Evolutionary conservation across 2,888 invertebrate genomes (phyloP).

Genomic region (Nephrocerus scutellatus): DNA sequence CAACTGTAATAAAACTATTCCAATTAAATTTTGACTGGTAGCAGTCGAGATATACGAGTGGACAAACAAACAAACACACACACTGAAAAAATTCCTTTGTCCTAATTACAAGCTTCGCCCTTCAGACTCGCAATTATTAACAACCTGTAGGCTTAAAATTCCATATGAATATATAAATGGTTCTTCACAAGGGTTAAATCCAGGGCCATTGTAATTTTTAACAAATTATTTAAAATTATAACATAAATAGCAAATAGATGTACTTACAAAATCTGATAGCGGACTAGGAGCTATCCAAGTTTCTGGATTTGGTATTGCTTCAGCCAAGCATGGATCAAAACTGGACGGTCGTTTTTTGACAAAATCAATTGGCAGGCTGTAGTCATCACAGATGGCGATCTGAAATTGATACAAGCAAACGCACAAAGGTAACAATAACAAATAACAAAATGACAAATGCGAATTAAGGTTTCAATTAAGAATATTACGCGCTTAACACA

Average conservation of each 20-base stretch:
- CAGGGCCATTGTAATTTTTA: too few relatives aligned
- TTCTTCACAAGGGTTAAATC: too few relatives aligned
- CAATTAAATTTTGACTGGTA: too few relatives aligned
- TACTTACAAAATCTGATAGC: conserved; percentile 47
- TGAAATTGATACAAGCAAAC: conserved; percentile 48
- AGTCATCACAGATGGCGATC: conserved; percentile 81
- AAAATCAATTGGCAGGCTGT: conserved; percentile 79
- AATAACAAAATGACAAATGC: not conserved
- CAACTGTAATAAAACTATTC: too few relatives aligned
- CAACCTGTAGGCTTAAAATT: too few relatives aligned
- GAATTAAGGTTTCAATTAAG: not conserved
- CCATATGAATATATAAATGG: too few relatives aligned
- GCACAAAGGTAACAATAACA: conserved; percentile 1
- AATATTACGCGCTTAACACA: not conserved
- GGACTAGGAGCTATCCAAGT: conserved; percentile 46
- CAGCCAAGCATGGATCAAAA: conserved; percentile 56
- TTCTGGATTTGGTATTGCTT: conserved; percentile 51
- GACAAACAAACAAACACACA: too few relatives aligned
- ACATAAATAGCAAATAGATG: conserved; percentile 6
- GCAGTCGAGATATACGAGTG: too few relatives aligned
- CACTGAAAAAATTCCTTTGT: too few relatives aligned
- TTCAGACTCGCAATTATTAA: too few relatives aligned
- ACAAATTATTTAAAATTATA: conserved; percentile 3
- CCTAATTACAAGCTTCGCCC: too few relatives aligned
- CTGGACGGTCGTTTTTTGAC: conserved; percentile 64